Base-by-base conservation (phyloP, 2,888 invertebrate species). In the Calephelis perditalis region DNA sequence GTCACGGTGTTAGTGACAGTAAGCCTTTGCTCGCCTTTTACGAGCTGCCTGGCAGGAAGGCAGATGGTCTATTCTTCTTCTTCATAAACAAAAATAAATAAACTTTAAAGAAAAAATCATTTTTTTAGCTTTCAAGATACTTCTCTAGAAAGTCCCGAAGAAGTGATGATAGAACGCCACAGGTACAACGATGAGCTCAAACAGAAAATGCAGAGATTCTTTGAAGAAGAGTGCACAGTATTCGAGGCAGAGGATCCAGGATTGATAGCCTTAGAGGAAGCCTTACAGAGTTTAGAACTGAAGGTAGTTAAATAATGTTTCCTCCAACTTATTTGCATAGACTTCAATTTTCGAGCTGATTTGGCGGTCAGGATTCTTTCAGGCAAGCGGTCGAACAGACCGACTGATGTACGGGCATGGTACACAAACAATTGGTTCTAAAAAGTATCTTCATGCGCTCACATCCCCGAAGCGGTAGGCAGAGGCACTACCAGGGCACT, bases 141-240 rank as follows among this genome's bases (percentile, higher is more conserved):
- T 1, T 70, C 73, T 11, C 71, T 72, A 3, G 74, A 72, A 43
- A 68, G 70, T 4, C 66, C 72, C 0, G 77, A 77, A 2, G 78
- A 75, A 3, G 61, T 66, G 5, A 59, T 45, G 3, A 63, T 57
- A 36, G 76, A 76, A 44, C 71, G 71, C 0, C 69, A 68, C 0
- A 72, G 68, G 0, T 73, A 76, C 68, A 77, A 78, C 62, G 82
- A 84, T 49, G 82, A 82, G 56, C 60, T 86, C 52, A 68, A 72
- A 26, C 68, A 71, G 49, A 80, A 76, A 67, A 79, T 87, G 82
- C 73, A 78, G 70, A 71, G 73, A 64, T 84, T 74, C 70, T 82
- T 86, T 58, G 82, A 81, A 0, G 82, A 85, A n/a, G 85, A 88
- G 43, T 84, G 83, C 68, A 69, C 75, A 3, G 82, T 80, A 3